Evolutionary conservation across 2,888 invertebrate genomes (phyloP).

Genomic region (Hemithea aestivaria): DNA sequence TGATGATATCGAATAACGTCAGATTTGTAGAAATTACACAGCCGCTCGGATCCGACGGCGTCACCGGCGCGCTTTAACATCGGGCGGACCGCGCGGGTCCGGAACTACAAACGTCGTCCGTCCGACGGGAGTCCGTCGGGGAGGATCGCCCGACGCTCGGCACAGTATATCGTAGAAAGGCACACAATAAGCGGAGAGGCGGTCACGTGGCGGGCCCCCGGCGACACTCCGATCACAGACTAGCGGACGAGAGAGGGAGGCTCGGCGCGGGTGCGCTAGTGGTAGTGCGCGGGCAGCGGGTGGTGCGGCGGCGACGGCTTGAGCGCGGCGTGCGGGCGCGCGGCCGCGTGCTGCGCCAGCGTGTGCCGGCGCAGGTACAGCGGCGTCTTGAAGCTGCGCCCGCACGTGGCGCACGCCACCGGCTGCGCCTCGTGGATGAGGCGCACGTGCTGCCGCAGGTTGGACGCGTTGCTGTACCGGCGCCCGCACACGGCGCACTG

Average conservation of each 20-base stretch:
- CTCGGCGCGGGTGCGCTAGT: constrained; percentile 16
- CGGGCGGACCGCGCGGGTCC: constrained; percentile 14
- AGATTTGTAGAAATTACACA: constrained; percentile 11
- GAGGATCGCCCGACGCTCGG: constrained; percentile 52
- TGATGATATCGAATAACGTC: constrained; percentile 12
- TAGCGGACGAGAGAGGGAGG: no score
- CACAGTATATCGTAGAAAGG: constrained; percentile 72
- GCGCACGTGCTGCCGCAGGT: constrained; percentile 86
- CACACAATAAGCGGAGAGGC: constrained; percentile 77
- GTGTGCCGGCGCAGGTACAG: constrained; percentile 87
- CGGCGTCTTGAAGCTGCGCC: constrained; percentile 86
- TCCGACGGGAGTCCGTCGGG: constrained; percentile 44
- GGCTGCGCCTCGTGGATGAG: constrained; percentile 86
- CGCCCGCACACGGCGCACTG: constrained; percentile 84
- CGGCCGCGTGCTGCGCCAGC: constrained; percentile 82
- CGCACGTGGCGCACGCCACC: constrained; percentile 84
- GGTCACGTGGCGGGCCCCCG: constrained; percentile 73
- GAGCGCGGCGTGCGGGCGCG: constrained; percentile 47
- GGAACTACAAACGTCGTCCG: constrained; percentile 14
- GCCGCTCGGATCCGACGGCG: constrained; percentile 4
- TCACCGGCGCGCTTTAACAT: constrained; percentile 1
- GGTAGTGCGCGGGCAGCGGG: constrained; percentile 32
- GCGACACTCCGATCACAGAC: constrained; percentile 77
- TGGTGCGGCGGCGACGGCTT: constrained; percentile 41
- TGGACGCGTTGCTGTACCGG: constrained; percentile 85